Conservation (phyloP, 2,888 invertebrate species). For the Charanyca ferruginea region DNA sequence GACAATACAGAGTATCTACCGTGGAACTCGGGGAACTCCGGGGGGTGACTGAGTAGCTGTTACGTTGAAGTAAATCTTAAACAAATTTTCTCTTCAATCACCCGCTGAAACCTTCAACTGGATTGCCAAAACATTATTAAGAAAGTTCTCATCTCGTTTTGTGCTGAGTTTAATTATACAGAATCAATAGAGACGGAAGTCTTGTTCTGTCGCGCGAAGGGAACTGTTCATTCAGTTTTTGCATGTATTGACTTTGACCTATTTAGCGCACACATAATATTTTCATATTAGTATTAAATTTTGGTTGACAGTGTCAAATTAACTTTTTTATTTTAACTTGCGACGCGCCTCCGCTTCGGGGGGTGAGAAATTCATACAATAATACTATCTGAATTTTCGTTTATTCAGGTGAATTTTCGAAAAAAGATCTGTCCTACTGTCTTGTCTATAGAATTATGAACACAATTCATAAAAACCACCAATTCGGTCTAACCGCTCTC, state of each 20-base stretch:
- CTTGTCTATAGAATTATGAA: too few relatives aligned
- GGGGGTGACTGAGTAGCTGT: slow-evolving; percentile 75
- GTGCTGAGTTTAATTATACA: slow-evolving; percentile 69
- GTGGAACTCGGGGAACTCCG: slow-evolving; percentile 70
- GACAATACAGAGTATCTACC: slow-evolving; percentile 80
- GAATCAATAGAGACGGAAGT: slow-evolving; percentile 65
- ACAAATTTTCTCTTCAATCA: slow-evolving; percentile 78
- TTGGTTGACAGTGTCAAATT: not conserved
- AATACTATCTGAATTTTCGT: too few relatives aligned
- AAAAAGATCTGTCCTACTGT: too few relatives aligned
- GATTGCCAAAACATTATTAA: slow-evolving; percentile 76
- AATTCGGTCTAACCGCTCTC: too few relatives aligned
- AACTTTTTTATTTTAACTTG: not conserved
- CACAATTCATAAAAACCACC: too few relatives aligned
- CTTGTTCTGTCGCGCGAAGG: slow-evolving; percentile 24
- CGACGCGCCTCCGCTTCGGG: too few relatives aligned
- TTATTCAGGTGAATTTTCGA: too few relatives aligned
- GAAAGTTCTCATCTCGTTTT: slow-evolving; percentile 72
- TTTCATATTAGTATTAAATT: slow-evolving; percentile 1
- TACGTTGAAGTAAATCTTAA: slow-evolving; percentile 74
- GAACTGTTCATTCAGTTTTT: slow-evolving; percentile 1
- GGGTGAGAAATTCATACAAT: too few relatives aligned
- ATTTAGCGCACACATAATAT: not conserved
- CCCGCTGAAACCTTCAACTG: slow-evolving; percentile 69
- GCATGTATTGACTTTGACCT: not conserved